These are phyloP conservation scores for Chloroceryle amazona DNA, from an alignment of 2,797 vertebrate genomes.

Conservation along the genomic window DNA sequence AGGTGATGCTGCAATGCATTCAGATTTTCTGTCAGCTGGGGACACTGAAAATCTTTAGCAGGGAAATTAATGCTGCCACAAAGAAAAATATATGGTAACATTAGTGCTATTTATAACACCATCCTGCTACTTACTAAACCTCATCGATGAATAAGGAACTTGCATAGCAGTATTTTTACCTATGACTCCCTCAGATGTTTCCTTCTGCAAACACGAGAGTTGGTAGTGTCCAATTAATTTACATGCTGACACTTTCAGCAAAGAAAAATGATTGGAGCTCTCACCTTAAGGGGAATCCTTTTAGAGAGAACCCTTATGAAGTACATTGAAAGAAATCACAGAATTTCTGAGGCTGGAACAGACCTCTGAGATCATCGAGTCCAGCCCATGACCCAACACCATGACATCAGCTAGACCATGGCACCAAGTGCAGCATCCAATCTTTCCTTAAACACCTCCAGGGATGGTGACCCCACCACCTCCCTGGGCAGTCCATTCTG, in stretches of 20 bases:
- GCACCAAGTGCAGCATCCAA: too few relatives aligned
- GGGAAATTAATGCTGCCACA: background rate
- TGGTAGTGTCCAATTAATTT: background rate
- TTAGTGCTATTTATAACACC: background rate
- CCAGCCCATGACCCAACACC: too few relatives aligned
- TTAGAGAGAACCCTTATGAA: background rate
- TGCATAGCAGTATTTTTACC: background rate
- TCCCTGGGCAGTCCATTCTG: too few relatives aligned
- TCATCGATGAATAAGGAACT: background rate
- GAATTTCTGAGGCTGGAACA: too few relatives aligned
- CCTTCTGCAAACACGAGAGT: background rate
- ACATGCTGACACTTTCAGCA: background rate
- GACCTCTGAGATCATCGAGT: too few relatives aligned
- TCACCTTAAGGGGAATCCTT: background rate
- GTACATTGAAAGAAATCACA: background rate
- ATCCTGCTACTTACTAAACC: background rate
- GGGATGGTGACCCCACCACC: too few relatives aligned
- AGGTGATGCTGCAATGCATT: background rate
- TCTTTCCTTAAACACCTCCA: too few relatives aligned
- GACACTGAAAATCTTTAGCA: background rate
- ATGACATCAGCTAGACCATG: too few relatives aligned
- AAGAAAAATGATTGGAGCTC: background rate
- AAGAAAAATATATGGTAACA: background rate
- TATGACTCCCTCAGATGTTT: rapidly evolving
- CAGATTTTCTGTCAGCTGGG: background rate